Evolutionary conservation across 2,113 vertebrate genomes (phyloP), one percentile per base, ranked within the genome.

Genomic region (Phylloscopus trochiloides): DNA sequence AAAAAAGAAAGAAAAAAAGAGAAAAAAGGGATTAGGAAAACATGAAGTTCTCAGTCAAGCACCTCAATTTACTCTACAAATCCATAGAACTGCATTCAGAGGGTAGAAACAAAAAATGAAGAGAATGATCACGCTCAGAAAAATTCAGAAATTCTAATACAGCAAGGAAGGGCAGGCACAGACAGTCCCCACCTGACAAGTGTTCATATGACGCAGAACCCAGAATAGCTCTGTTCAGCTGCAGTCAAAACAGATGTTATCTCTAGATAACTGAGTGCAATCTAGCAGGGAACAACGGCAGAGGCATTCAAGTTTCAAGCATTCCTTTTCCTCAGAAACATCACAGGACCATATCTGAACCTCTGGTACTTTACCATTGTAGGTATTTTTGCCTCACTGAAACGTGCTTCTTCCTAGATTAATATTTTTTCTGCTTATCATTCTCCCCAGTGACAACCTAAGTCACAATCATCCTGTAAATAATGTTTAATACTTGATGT

Each of bases 41-140:
- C 6, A n/a, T 3, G 3, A 66, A 47, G 8, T 61, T 48, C 26
- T 92, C 40, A 68, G 25, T 34, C 50, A 38, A 0, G 0, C 21
- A 4, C 4, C 12, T 88, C 45, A 55, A 47, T 72, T 88, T 72
- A n/a, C 16, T 20, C 13, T 25, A n/a, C 8, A 43, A 5, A 61
- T 36, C 28, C 51, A 4, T 28, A 6, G 58, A 76, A 76, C 12
- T 65, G 25, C 28, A 54, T 61, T 82, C 32, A n/a, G 22, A 68
- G 54, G 6, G 19, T 6, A 68, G 54, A 76, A 83, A 17, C 17
- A 52, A 70, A 93, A 91, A 87, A 22, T 3, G 19, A 75, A 57
- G 13, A 38, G 47, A 78, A 68, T 0, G 5, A 42, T 73, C 51
- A 32, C 4, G 1, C 13, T 38, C 14, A 61, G 45, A 68, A 68